Evolutionary conservation across 2,113 vertebrate genomes (phyloP).

Genomic region (Neoarius graeffei): DNA sequence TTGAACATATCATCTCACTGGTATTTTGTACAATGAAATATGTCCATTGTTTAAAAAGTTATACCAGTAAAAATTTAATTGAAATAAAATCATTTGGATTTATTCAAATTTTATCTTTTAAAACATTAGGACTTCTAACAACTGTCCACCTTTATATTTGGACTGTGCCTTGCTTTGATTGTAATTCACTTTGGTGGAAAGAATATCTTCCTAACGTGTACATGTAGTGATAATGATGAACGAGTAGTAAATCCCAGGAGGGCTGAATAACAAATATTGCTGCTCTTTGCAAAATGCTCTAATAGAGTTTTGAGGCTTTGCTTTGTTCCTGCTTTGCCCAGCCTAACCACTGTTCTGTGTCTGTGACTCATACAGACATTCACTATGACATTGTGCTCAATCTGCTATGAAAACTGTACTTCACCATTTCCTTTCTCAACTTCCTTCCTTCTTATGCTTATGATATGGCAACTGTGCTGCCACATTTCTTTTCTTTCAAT

Average conservation of each 20-base stretch:
- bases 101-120: background rate
- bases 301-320: background rate
- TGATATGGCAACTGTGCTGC: background rate
- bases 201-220: background rate
- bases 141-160: background rate
- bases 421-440: constrained; percentile 15
- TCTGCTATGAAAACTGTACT: constrained; percentile 25
- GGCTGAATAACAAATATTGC: background rate
- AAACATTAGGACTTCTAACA: background rate
- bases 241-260: background rate
- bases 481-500: background rate
- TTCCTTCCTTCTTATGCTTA: background rate
- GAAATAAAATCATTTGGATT: background rate
- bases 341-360: background rate
- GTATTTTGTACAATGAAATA: background rate
- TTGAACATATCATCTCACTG: background rate
- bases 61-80: background rate
- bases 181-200: background rate
- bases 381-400: constrained; percentile 1
- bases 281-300: background rate
- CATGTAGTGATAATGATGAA: background rate
- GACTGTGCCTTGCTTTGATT: background rate
- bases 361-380: background rate
- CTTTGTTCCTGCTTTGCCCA: background rate
- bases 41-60: background rate